These are phyloP conservation scores for Chrysaora quinquecirrha DNA, from an alignment of 30 jellyfish, hydroid and myxozoan genomes.

Conservation along the genomic window DNA sequence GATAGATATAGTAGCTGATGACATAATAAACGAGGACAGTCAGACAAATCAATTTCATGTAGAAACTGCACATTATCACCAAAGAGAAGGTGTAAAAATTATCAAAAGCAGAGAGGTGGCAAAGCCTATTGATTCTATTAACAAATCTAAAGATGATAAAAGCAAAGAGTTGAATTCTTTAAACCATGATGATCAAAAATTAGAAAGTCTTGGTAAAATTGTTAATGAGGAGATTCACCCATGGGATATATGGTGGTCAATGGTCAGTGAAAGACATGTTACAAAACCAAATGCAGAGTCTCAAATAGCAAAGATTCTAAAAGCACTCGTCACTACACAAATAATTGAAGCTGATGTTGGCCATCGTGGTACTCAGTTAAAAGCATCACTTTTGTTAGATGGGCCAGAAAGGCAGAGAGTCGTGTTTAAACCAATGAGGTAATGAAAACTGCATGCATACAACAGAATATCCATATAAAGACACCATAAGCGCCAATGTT, in stretches of 20 bases:
- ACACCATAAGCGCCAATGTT: no score
- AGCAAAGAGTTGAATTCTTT: background rate
- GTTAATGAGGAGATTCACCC: slow-evolving; percentile 58
- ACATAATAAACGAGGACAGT: slow-evolving; percentile 9
- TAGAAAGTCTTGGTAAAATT: background rate
- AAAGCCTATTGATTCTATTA: background rate
- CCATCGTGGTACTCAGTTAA: slow-evolving; percentile 88
- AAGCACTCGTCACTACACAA: slow-evolving; percentile 60
- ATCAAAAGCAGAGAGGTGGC: background rate
- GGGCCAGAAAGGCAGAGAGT: slow-evolving; percentile 85
- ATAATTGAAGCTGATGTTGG: slow-evolving; percentile 76
- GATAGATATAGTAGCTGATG: background rate
- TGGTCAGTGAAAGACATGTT: slow-evolving; percentile 73
- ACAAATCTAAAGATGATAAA: background rate
- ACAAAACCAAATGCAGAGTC: slow-evolving; percentile 42
- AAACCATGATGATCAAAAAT: background rate
- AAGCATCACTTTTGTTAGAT: slow-evolving; percentile 69
- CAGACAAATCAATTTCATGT: background rate
- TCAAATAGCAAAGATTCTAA: slow-evolving; percentile 47
- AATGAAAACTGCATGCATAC: no score
- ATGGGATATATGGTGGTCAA: slow-evolving; percentile 94
- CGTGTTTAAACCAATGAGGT: slow-evolving; percentile 96
- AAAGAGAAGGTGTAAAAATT: background rate
- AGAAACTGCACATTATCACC: background rate
- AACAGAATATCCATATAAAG: no score